Evolutionary conservation across 2,888 invertebrate species (phyloP), one percentile per base, ranked within the genome.

Genomic region (Catocala fraxini): DNA sequence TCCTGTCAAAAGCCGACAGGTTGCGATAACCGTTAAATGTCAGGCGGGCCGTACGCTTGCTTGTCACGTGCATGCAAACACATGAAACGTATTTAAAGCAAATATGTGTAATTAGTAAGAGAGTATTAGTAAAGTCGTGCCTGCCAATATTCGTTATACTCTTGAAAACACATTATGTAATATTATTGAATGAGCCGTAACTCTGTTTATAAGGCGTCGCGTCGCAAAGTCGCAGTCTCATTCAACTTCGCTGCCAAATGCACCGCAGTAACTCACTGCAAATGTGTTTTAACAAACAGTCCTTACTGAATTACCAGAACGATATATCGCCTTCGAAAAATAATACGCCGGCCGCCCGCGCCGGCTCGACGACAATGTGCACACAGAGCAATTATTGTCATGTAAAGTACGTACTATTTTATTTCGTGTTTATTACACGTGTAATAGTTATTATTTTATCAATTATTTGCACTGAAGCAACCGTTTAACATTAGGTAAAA

Each of bases 191-290:
- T 73, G 3, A 25, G 25, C 25, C 59, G 64, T 73, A 68, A 75
- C 73, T 70, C 64, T 61, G 59, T 48, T 60, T 54, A 56, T 56
- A 43, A 63, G 80, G 77, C 76, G 79, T 77, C 81, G 73, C 73
- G 74, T 68, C 81, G 71, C 69, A 59, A 70, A 70, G 72, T 71
- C 80, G 80, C 68, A 75, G 63, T 68, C 72, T 73, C 74, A 73
- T 81, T 75, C 78, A 77, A 74, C 70, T 74, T 73, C 66, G 74
- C 76, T 89, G 90, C 89, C 89, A 89, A 89, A 86, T 86, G 82
- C 85, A 84, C 74, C 71, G 74, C 78, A 72, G 80, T 89, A 85
- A 88, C 75, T 89, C 85, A 85, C 75, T 63, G 73, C 69, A 83
- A 84, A 89, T 87, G 84, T 76, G 78, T 81, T 82, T 68, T 79